Evolutionary conservation across 1,140 invertebrate genomes (phyloP), one percentile per base, ranked within the genome.

Genomic region (Drosophila burlai): DNA sequence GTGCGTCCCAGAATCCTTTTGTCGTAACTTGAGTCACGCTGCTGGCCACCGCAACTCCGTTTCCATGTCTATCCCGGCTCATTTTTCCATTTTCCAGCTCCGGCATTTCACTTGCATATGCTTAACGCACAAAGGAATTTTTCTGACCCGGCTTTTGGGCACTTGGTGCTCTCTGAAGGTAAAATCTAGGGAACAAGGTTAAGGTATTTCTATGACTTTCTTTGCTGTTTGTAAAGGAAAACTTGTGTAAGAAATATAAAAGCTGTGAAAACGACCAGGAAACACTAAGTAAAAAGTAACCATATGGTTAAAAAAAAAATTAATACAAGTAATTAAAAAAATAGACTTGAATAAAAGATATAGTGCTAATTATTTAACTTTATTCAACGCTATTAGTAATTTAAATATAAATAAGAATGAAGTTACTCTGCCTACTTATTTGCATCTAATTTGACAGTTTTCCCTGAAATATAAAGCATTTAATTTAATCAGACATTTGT

Each of bases 1-100:
- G 62, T 55, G 38, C 65, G 62, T 67, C 69, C 72, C 57, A 46
- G 21, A 46, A 50, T 68, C 57, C 68, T 47, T 83, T 83, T 87
- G 76, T 73, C 65, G 73, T 60, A 58, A 58, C 68, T 63, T 38
- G 62, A 83, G 65, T 67, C 52, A 61, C 43, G 34, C 24, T 47
- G 57, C 54, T 34, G 45, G n/a, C 54, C 46, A 43, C 46, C 47
- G 38, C 42, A 61, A 26, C 59, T 36, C 42, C 34, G 36, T 55
- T 24, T 47, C 15, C 54, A 21, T 46, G 49, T 54, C 46, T 63
- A 45, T 69, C 38, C 45, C 7, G 45, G 38, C 38, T 66, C 63
- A 59, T 50, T 62, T 79, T 54, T 50, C 58, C 34, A 52, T 67
- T 80, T 50, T 47, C 63, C 46, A 24, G 60, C 50, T 61, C 36